A percentile compares a stretch with the other conserved stretches of the same genome.
phyloP scores from a whole-genome alignment of 2,888 invertebrate species.

The Toxonevra muliebris region DNA sequence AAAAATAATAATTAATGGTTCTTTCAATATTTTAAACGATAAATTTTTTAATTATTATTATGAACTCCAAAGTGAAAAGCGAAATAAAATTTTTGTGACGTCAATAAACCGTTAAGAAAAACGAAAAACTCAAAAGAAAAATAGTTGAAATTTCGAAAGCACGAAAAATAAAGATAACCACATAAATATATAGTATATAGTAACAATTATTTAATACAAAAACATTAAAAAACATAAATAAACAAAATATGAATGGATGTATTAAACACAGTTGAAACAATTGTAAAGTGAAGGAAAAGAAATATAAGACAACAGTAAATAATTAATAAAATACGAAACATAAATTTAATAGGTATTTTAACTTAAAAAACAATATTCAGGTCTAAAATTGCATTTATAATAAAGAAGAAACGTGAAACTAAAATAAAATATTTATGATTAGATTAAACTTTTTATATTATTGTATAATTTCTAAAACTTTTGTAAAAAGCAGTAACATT shows the following conservation, averaged over 20 bases:
- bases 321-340: constrained; percentile 12
- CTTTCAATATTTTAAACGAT: too few species aligned
- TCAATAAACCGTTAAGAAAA: constrained; percentile 56
- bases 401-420: constrained; percentile 2
- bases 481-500: constrained; percentile 10
- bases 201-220: constrained; percentile 5
- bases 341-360: constrained; percentile 26
- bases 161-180: constrained; percentile 23
- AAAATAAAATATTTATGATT: constrained; percentile 8
- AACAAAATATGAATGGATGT: neutral
- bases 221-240: constrained; percentile 9
- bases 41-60: constrained; percentile 51
- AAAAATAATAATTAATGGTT: too few species aligned
- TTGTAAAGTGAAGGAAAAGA: neutral
- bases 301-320: constrained; percentile 4
- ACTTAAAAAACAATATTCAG: constrained; percentile 56
- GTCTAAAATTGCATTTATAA: constrained; percentile 59
- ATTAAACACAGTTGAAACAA: neutral
- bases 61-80: constrained; percentile 61
- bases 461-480: constrained; percentile 8
- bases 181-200: constrained; percentile 39
- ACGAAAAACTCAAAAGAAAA: constrained; percentile 36
- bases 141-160: constrained; percentile 33
- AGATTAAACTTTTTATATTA: constrained; percentile 18
- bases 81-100: constrained; percentile 63